Percentiles rank a stretch among this genome's conserved stretches.
phyloP scores from a whole-genome alignment of 2,888 invertebrate species.

The Macaria liturata region DNA sequence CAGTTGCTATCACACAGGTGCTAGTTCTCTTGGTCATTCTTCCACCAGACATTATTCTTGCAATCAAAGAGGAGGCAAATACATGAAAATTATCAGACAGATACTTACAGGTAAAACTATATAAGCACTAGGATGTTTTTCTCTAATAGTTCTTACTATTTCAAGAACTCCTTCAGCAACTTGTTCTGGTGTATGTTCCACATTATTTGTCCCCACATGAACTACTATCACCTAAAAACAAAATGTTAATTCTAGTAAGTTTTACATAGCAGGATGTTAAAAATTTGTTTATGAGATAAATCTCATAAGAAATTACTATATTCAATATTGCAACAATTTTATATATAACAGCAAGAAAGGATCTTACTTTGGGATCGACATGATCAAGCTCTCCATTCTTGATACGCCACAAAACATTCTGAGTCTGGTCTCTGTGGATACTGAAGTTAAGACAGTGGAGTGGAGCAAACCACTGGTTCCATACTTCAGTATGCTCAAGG shows the following conservation, averaged over 20 bases:
- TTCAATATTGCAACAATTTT: neutral
- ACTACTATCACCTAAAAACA: conserved; percentile 90
- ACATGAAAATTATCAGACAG: neutral
- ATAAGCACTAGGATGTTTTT: conserved; percentile 91
- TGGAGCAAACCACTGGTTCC: conserved; percentile 95
- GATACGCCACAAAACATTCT: conserved; percentile 95
- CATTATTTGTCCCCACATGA: conserved; percentile 95
- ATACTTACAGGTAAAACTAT: conserved; percentile 90
- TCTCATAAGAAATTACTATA: neutral
- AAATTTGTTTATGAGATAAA: no score
- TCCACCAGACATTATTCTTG: no score
- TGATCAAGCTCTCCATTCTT: conserved; percentile 95
- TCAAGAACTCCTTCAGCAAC: conserved; percentile 91
- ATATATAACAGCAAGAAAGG: neutral
- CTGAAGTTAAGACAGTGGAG: conserved; percentile 96
- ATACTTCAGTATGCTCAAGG: conserved; percentile 92
- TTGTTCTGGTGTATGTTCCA: conserved; percentile 90
- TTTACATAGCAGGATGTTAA: no score
- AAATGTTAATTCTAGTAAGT: conserved; percentile 1
- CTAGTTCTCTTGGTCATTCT: no score
- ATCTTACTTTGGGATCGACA: conserved; percentile 91
- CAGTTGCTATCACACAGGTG: no score
- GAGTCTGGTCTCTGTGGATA: conserved; percentile 93
- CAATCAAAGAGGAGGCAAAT: no score
- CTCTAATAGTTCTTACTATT: conserved; percentile 88